Evolutionary conservation across 1,140 invertebrate species (phyloP).

Genomic region (Probaryconus sp.): DNA sequence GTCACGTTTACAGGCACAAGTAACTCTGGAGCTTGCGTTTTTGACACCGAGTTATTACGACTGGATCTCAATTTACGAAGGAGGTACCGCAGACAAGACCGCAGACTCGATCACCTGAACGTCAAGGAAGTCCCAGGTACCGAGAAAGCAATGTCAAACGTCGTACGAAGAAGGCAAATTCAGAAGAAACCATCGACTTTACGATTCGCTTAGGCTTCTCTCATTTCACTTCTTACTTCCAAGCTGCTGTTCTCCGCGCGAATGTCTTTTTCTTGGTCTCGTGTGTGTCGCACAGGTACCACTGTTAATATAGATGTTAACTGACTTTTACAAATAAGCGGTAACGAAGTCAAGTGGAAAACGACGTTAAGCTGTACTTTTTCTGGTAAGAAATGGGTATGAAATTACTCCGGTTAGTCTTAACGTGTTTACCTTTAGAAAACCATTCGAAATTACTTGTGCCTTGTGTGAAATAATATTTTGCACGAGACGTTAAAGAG

Average conservation of each 20-base stretch:
- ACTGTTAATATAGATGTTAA: conserved; percentile 57
- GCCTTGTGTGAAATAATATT: too few species aligned
- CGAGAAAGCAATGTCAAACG: conserved; percentile 10
- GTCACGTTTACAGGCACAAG: too few species aligned
- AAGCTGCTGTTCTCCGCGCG: conserved; percentile 2
- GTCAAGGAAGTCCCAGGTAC: conserved; percentile 37
- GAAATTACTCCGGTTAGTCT: too few species aligned
- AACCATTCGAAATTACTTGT: too few species aligned
- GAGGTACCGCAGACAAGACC: conserved; percentile 46
- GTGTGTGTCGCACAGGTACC: conserved; percentile 39
- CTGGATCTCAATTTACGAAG: neutral
- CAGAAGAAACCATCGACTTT: conserved; percentile 30
- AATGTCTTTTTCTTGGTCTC: conserved; percentile 29
- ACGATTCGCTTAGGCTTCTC: conserved; percentile 27
- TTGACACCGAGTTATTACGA: conserved; percentile 32
- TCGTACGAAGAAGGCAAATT: neutral
- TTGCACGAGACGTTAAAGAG: too few species aligned
- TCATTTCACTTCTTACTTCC: conserved; percentile 43
- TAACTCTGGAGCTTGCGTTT: conserved; percentile 31
- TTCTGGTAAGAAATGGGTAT: too few species aligned
- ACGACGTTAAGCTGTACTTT: too few species aligned
- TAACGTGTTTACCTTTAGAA: too few species aligned
- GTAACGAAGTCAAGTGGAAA: conserved; percentile 55
- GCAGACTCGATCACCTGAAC: conserved; percentile 34
- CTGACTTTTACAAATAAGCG: conserved; percentile 57